These are phyloP conservation scores for Alectura lathami DNA, from an alignment of 2,113 vertebrate species.

Conservation along the genomic window DNA sequence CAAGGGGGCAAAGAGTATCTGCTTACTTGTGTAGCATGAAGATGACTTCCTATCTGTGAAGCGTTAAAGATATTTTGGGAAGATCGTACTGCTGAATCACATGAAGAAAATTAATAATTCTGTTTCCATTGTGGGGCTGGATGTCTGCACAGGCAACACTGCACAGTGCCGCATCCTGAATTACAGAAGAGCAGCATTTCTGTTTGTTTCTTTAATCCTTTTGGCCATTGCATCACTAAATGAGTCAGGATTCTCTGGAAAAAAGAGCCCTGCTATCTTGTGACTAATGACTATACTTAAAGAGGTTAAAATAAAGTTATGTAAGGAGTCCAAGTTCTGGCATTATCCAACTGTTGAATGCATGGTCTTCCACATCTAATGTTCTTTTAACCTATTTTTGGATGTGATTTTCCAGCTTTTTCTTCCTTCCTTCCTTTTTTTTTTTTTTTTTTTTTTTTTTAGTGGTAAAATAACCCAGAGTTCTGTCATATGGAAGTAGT, in stretches of 20 bases:
- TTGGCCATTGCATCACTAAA: slow-evolving; percentile 7
- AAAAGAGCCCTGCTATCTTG: neutral
- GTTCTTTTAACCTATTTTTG: slow-evolving; percentile 42
- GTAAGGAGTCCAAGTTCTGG: slow-evolving; percentile 40
- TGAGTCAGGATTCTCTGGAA: slow-evolving; percentile 52
- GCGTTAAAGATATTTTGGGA: neutral
- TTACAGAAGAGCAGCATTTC: neutral
- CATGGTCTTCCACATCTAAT: slow-evolving; percentile 33
- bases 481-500: neutral
- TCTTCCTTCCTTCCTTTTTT: no score
- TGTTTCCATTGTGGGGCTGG: neutral
- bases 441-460: neutral
- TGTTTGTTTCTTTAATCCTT: slow-evolving; percentile 4
- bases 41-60: neutral
- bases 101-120: neutral
- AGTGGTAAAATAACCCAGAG: neutral
- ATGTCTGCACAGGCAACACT: neutral
- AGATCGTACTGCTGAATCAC: neutral
- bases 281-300: slow-evolving; percentile 27
- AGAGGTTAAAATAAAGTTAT: slow-evolving; percentile 44
- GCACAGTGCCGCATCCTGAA: neutral
- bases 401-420: neutral
- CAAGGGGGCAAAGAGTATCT: neutral
- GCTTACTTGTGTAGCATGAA: neutral
- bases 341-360: slow-evolving; percentile 34